Evolutionary conservation across 1,140 invertebrate genomes (phyloP).

Genomic region (Agrypnia vestita): DNA sequence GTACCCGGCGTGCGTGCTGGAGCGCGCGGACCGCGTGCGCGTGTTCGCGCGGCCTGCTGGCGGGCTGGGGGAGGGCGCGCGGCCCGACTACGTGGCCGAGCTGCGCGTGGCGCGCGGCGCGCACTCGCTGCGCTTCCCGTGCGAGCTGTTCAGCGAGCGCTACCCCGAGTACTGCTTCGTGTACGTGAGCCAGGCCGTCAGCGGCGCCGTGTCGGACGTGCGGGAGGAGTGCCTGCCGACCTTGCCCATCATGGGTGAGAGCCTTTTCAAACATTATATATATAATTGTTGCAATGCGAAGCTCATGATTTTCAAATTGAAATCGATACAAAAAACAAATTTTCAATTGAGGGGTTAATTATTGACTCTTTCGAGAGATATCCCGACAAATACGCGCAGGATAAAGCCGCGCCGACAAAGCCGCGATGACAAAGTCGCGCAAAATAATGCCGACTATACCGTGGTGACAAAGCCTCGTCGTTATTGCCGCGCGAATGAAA

Average conservation of each 20-base stretch:
- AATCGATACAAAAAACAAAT: too few relatives aligned
- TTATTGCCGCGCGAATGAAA: too few relatives aligned
- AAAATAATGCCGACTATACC: too few relatives aligned
- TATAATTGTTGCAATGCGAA: too few relatives aligned
- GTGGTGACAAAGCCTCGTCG: too few relatives aligned
- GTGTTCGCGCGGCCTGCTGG: conserved; percentile 81
- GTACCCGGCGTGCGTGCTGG: conserved; percentile 85
- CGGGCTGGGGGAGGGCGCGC: conserved; percentile 70
- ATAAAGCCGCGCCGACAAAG: too few relatives aligned
- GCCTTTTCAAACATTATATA: too few relatives aligned
- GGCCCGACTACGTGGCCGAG: conserved; percentile 77
- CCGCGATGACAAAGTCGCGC: too few relatives aligned
- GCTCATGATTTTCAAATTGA: too few relatives aligned
- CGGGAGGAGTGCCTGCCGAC: conserved; percentile 87
- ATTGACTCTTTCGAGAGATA: too few relatives aligned
- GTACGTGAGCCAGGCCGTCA: conserved; percentile 87
- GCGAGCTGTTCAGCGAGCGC: conserved; percentile 85
- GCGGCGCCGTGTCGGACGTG: conserved; percentile 86
- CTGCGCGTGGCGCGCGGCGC: conserved; percentile 77
- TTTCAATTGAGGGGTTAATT: too few relatives aligned
- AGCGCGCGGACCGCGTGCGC: conserved; percentile 81
- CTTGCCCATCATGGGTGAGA: conserved; percentile 82
- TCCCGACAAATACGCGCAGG: too few relatives aligned
- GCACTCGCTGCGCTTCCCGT: conserved; percentile 84
- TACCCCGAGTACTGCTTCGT: conserved; percentile 90